Percentiles rank a stretch among this genome's conserved stretches.
phyloP scores from a whole-genome alignment of 2,113 vertebrate genomes.

The Misgurnus anguillicaudatus region DNA sequence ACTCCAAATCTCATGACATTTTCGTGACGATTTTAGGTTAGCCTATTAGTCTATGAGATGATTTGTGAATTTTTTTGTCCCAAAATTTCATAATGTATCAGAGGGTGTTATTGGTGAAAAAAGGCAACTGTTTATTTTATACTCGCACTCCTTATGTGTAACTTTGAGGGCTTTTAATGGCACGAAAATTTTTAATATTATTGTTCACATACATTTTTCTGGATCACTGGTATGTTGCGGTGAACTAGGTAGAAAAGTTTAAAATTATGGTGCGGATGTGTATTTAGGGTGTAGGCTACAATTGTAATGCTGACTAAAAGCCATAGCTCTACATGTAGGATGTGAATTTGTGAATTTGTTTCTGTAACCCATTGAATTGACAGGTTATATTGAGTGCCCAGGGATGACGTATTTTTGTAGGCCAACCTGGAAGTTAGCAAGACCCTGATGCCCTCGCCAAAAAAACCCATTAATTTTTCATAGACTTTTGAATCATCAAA shows the following conservation, averaged over 20 bases:
- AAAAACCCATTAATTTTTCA: no score
- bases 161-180: slow-evolving; percentile 51
- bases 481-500: no score
- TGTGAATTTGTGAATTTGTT: not conserved
- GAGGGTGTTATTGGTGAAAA: not conserved
- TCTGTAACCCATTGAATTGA: not conserved
- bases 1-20: no score
- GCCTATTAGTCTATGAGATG: no score
- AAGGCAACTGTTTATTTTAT: not conserved
- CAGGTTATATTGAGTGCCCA: no score
- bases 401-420: no score
- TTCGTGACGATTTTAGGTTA: no score
- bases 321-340: not conserved
- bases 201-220: slow-evolving; percentile 28
- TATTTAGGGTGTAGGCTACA: not conserved
- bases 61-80: no score
- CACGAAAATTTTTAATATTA: slow-evolving; percentile 18
- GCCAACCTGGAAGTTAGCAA: no score
- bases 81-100: no score
- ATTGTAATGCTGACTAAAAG: not conserved
- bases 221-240: slow-evolving; percentile 23
- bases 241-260: not conserved
- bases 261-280: not conserved
- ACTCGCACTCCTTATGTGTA: not conserved
- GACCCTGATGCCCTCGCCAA: no score